Base-by-base conservation (phyloP, 2,113 vertebrate genomes). In the Chloebia gouldiae region DNA sequence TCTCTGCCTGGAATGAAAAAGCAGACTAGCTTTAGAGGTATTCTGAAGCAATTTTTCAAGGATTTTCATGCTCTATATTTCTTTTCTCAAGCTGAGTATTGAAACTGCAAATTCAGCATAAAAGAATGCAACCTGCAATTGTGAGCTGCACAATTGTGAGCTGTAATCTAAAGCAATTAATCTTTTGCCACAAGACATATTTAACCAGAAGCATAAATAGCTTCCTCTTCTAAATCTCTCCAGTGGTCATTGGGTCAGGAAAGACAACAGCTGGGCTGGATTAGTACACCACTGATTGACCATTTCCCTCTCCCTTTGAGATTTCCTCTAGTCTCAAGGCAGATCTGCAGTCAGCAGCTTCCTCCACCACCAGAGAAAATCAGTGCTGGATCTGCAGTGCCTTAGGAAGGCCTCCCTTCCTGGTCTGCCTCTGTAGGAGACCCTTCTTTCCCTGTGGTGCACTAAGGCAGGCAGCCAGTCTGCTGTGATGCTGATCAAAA, bases 1-100 rank as follows among this genome's bases (percentile, higher is more conserved):
- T 99, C 99, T 96, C 98, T 98, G 92, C 99, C 99, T 99, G 78
- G 49, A 93, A 85, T 60, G 13, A 95, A 92, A 80, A 96, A 90
- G 17, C 12, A 81, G 60, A 24, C 9, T 30, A 84, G 45, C 37
- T 93, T 92, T 77, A 81, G 28, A 90, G 33, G 63, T 8, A 12
- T 60, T 82, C 42, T 88, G 37, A 81, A 81, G 63, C n/a, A 79
- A 39, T 60, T 40, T 51, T 84, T 54, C 61, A 71, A 4, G 10
- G 47, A n/a, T 66, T 77, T 42, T 73, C 3, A 66, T 86, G 54
- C 92, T 90, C 39, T 65, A 1, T 39, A 30, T 81, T 86, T 83
- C 60, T 86, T 73, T 93, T 73, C 60, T 83, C 56, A 78, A 84
- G 24, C 3, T 68, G 42, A 90, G 19, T 17, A 88, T n/a, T 37